Conservation (phyloP, 2,113 vertebrate species). For the Anser brachyrhynchus region DNA sequence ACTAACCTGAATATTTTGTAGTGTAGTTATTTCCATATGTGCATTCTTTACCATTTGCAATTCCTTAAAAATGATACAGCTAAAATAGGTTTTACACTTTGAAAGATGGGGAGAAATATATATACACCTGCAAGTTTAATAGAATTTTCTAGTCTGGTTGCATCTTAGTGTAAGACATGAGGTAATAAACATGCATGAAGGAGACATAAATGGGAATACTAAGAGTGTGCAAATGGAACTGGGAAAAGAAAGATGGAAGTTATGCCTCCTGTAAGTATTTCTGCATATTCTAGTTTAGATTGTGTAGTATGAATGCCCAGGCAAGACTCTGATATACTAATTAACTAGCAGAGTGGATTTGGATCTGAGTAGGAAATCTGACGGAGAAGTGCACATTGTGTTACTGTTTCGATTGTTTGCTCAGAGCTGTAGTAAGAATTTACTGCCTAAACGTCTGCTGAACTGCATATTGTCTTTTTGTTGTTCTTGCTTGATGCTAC, state of each 20-base stretch:
- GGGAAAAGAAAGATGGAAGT: neutral
- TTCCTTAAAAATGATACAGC: neutral
- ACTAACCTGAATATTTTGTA: neutral
- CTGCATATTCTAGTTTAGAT: neutral
- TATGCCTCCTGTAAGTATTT: neutral
- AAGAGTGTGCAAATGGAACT: neutral
- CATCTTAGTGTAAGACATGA: neutral
- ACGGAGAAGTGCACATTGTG: neutral
- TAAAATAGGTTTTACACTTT: neutral
- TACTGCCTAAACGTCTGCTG: neutral
- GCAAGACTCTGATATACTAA: neutral
- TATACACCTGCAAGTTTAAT: neutral
- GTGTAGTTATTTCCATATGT: neutral
- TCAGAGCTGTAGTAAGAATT: neutral
- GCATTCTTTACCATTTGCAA: neutral
- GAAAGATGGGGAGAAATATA: accelerated
- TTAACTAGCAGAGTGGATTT: neutral
- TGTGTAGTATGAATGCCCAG: neutral
- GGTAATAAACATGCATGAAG: neutral
- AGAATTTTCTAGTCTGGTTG: neutral
- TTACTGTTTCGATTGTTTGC: neutral
- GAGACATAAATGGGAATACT: neutral
- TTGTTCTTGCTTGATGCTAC: neutral
- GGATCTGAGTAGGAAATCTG: neutral
- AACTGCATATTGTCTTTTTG: neutral